These are phyloP conservation scores for Anguilla marmorata DNA, from an alignment of 2,797 vertebrate genomes.

Conservation along the genomic window DNA sequence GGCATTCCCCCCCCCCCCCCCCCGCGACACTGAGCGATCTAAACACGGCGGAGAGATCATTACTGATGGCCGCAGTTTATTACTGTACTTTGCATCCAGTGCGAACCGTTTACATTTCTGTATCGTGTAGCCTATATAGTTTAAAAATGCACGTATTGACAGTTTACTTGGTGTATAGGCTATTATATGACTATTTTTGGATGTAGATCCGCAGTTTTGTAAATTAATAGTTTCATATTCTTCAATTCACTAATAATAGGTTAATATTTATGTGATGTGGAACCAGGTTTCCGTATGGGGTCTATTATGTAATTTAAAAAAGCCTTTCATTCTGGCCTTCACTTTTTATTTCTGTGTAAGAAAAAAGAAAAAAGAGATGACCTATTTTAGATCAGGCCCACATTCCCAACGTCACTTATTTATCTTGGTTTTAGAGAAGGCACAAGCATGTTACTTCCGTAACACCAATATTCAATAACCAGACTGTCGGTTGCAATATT, in stretches of 20 bases:
- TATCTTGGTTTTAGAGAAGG: slow-evolving; percentile 26
- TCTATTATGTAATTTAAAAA: not conserved
- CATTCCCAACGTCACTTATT: slow-evolving; percentile 21
- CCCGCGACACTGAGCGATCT: not conserved
- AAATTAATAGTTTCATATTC: not conserved
- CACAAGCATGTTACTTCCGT: not conserved
- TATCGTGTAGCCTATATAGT: not conserved
- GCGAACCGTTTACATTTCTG: not conserved
- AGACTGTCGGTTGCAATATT: not conserved
- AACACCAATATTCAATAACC: slow-evolving; percentile 26
- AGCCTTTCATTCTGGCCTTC: slow-evolving; percentile 15
- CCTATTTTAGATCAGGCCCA: slow-evolving; percentile 10
- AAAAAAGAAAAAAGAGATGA: slow-evolving; percentile 6
- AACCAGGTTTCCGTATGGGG: not conserved
- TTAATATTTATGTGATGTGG: slow-evolving; percentile 26
- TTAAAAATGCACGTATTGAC: not conserved
- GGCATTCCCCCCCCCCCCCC: not conserved
- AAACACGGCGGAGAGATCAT: not conserved
- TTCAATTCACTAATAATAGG: not conserved
- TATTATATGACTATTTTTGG: not conserved
- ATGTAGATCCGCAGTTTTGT: not conserved
- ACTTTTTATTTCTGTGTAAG: not conserved
- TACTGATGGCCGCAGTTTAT: not conserved
- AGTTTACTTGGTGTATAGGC: not conserved
- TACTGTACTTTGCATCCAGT: not conserved